Conservation (phyloP, 2,888 invertebrate genomes). For the Lithodes maja region DNA sequence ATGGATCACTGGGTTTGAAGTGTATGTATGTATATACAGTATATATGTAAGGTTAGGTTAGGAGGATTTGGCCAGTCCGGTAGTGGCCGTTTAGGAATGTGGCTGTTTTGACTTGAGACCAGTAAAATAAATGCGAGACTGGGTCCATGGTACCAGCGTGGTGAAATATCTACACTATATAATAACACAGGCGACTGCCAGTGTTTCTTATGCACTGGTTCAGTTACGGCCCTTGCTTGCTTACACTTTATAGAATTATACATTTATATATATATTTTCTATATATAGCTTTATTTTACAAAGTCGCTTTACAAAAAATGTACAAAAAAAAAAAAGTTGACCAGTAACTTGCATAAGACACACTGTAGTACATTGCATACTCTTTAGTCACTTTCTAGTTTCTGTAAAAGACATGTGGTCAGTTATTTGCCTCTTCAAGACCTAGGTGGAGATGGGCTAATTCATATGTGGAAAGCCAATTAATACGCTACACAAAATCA, state of each 20-base stretch:
- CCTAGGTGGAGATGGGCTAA: neutral
- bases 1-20: too few relatives aligned
- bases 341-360: slow-evolving; percentile 40
- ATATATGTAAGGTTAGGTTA: too few relatives aligned
- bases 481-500: too few relatives aligned
- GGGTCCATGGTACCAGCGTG: neutral
- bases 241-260: neutral
- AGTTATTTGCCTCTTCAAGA: neutral
- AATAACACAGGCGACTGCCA: slow-evolving; percentile 48
- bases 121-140: too few relatives aligned
- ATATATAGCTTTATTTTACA: slow-evolving; percentile 3
- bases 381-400: slow-evolving; percentile 33
- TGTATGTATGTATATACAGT: too few relatives aligned
- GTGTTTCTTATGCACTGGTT: slow-evolving; percentile 47
- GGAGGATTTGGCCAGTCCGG: too few relatives aligned
- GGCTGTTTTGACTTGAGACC: too few relatives aligned
- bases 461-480: neutral
- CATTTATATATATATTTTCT: too few relatives aligned
- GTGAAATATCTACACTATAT: slow-evolving; percentile 45
- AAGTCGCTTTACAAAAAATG: slow-evolving; percentile 45
- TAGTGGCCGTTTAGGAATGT: too few relatives aligned
- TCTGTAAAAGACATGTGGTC: slow-evolving; percentile 22
- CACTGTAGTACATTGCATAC: slow-evolving; percentile 55
- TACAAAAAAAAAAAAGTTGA: slow-evolving; percentile 53
- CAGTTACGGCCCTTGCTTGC: neutral